These are phyloP conservation scores for Cancer borealis DNA, from an alignment of 2,888 invertebrate species.

Conservation along the genomic window DNA sequence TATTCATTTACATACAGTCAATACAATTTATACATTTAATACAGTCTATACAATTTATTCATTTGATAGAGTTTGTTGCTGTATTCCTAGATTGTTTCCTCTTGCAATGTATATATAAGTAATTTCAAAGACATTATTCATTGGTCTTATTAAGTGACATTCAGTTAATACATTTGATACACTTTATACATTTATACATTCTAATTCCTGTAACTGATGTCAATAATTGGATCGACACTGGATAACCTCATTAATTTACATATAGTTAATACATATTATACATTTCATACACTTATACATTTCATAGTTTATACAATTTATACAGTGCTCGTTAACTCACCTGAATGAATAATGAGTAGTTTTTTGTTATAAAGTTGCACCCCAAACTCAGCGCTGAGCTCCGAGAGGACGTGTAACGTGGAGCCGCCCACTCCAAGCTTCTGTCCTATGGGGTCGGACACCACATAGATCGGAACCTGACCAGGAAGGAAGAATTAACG, in stretches of 20 bases:
- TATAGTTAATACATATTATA: background rate
- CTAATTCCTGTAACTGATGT: no score
- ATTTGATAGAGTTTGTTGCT: no score
- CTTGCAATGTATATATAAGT: no score
- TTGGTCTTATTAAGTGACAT: no score
- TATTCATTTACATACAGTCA: no score
- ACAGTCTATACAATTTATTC: no score
- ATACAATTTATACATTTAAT: no score
- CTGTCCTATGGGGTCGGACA: slow-evolving; percentile 71
- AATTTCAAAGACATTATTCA: no score
- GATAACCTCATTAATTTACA: background rate
- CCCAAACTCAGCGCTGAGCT: slow-evolving; percentile 79
- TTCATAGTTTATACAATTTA: background rate
- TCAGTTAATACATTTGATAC: no score
- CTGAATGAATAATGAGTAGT: slow-evolving; percentile 80
- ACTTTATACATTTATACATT: no score
- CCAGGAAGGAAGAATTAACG: background rate
- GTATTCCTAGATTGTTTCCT: no score
- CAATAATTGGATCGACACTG: no score
- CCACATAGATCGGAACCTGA: slow-evolving; percentile 65
- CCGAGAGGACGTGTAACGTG: slow-evolving; percentile 79
- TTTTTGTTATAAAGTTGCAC: slow-evolving; percentile 78
- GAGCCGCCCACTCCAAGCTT: slow-evolving; percentile 80
- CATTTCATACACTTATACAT: background rate
- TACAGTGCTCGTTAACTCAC: slow-evolving; percentile 41